Evolutionary conservation across 2,113 vertebrate species (phyloP).

Genomic region (Lampris incognitus): DNA sequence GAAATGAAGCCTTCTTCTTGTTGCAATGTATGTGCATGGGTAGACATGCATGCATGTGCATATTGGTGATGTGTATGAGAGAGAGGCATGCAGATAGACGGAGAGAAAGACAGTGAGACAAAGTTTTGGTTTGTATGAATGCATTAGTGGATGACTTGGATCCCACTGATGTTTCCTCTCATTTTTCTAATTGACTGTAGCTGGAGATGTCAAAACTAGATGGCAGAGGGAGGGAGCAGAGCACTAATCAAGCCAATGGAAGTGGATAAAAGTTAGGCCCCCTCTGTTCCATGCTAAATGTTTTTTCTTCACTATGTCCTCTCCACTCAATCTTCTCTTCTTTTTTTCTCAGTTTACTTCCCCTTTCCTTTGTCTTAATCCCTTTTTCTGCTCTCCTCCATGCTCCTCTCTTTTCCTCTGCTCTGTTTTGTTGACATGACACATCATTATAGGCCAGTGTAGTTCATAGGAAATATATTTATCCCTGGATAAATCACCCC

Average conservation of each 20-base stretch:
- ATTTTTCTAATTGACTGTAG: conserved; percentile 75
- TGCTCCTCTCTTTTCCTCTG: conserved; percentile 12
- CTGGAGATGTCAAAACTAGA: conserved; percentile 77
- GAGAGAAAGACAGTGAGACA: background rate
- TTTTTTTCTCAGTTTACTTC: background rate
- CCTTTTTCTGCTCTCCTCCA: background rate
- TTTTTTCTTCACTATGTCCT: conserved; percentile 17
- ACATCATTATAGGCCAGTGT: conserved; percentile 73
- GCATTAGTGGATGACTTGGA: conserved; percentile 68
- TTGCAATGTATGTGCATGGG: conserved; percentile 43
- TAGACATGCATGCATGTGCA: background rate
- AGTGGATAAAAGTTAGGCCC: conserved; percentile 51
- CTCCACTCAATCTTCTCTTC: conserved; percentile 10
- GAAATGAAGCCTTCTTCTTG: conserved; percentile 54
- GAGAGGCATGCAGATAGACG: background rate
- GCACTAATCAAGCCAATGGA: conserved; percentile 79
- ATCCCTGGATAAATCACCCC: conserved; percentile 76
- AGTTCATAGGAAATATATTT: conserved; percentile 65
- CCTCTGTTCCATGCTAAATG: conserved; percentile 15
- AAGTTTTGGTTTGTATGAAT: conserved; percentile 55
- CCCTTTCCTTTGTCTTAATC: background rate
- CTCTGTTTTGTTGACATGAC: conserved; percentile 60
- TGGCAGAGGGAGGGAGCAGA: conserved; percentile 78
- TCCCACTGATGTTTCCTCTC: conserved; percentile 72
- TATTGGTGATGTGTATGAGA: background rate